A percentile compares a stretch with the other conserved stretches of the same genome.
These are phyloP conservation scores for Melanogrammus aeglefinus DNA, from an alignment of 2,797 vertebrate genomes.

Conservation along the genomic window DNA sequence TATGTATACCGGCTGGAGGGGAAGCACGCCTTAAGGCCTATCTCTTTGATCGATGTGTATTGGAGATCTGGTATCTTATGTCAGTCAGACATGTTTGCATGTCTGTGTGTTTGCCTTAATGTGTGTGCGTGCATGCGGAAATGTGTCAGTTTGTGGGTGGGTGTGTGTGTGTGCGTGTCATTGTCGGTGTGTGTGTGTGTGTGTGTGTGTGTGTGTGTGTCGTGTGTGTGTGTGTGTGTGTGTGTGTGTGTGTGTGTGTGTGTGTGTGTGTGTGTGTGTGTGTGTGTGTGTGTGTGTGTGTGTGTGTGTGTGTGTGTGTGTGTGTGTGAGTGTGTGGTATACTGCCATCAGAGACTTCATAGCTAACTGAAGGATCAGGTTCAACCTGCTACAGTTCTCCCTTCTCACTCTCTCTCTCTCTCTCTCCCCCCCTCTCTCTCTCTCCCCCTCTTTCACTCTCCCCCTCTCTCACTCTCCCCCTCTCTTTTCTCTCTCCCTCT, in stretches of 20 bases:
- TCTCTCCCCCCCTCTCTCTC: neutral
- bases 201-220: neutral
- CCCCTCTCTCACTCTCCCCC: neutral
- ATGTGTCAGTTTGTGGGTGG: neutral
- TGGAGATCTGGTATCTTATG: neutral
- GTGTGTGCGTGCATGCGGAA: neutral
- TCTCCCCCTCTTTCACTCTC: neutral
- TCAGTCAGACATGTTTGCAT: neutral
- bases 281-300: neutral
- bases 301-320: constrained; percentile 2
- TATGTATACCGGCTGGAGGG: neutral
- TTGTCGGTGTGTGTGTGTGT: neutral
- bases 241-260: neutral
- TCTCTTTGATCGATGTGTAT: neutral
- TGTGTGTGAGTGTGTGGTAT: neutral
- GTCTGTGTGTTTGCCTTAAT: neutral
- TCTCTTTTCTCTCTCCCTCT: neutral
- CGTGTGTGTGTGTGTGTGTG: neutral
- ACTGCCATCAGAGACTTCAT: constrained; percentile 3
- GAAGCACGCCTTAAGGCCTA: neutral
- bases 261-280: neutral
- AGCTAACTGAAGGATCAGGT: constrained; percentile 40
- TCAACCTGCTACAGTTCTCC: constrained; percentile 29
- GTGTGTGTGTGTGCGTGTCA: neutral
- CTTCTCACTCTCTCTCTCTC: neutral